Evolutionary conservation across 2,888 invertebrate species (phyloP).

Genomic region (Epinotia brunnichana): DNA sequence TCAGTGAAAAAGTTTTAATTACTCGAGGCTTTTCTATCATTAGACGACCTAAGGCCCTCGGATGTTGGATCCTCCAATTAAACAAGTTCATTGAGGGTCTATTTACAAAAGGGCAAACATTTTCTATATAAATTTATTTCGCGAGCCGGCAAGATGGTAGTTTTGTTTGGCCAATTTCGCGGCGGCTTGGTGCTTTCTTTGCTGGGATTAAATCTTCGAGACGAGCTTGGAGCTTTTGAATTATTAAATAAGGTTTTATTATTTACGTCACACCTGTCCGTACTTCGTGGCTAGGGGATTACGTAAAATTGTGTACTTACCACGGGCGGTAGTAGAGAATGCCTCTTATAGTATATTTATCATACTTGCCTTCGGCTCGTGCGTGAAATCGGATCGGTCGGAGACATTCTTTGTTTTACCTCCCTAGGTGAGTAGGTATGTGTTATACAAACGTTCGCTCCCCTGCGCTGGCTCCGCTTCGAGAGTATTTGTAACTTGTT

Average conservation of each 20-base stretch:
- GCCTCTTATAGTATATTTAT: too few species aligned
- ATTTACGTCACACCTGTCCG: neutral
- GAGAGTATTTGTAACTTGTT: too few species aligned
- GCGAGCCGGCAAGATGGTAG: neutral
- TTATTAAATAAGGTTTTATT: neutral
- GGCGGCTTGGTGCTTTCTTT: neutral
- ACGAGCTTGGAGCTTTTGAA: neutral
- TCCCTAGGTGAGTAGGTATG: too few species aligned
- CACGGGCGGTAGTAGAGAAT: too few species aligned
- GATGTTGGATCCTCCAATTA: conserved; percentile 54
- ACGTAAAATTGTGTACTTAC: too few species aligned
- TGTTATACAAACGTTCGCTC: too few species aligned
- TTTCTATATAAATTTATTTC: conserved; percentile 22
- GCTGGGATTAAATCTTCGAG: neutral
- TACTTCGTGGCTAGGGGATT: too few species aligned
- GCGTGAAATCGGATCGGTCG: too few species aligned
- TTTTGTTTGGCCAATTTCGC: conserved; percentile 6
- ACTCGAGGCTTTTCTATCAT: conserved; percentile 52
- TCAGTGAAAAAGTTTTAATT: conserved; percentile 58
- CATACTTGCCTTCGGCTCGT: too few species aligned
- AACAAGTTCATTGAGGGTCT: conserved; percentile 44
- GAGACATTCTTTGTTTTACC: too few species aligned
- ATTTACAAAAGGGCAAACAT: conserved; percentile 38
- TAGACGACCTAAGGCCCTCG: conserved; percentile 46
- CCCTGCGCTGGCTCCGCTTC: too few species aligned